These are phyloP conservation scores for Ictalurus furcatus DNA, from an alignment of 2,113 vertebrate genomes.

Conservation along the genomic window DNA sequence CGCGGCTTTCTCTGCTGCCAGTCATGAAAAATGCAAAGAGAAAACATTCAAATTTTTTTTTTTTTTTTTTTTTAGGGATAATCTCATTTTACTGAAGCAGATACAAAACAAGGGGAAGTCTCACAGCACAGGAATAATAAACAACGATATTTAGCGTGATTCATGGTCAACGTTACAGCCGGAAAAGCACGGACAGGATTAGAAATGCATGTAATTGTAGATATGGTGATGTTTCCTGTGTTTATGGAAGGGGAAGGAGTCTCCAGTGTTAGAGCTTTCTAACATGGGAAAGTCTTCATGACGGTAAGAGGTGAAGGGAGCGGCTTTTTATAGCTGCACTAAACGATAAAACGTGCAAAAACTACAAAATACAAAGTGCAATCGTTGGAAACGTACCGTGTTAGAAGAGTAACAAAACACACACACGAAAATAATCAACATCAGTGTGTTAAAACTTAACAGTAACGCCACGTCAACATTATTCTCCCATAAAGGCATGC, in stretches of 20 bases:
- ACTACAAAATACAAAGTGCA: background rate
- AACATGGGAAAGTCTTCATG: background rate
- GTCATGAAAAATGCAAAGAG: slow-evolving; percentile 41
- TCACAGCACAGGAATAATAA: background rate
- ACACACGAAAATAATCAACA: background rate
- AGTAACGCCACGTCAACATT: background rate
- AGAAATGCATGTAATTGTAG: background rate
- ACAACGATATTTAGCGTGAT: background rate
- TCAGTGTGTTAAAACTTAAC: background rate
- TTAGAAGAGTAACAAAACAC: background rate
- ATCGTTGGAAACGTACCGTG: background rate
- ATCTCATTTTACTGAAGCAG: background rate
- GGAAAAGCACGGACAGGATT: background rate
- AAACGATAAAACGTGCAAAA: too few species aligned
- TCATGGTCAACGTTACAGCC: background rate
- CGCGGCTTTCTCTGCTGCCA: background rate
- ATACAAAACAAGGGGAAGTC: background rate
- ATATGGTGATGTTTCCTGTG: background rate
- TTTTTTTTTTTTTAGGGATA: too few species aligned
- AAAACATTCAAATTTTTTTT: slow-evolving; percentile 7
- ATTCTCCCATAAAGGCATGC: background rate
- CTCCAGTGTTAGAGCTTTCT: background rate
- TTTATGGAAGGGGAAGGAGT: background rate
- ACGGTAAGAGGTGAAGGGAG: background rate
- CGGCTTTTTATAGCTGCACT: too few species aligned